Percentiles rank a stretch among this genome's conserved stretches.
Evolutionary conservation across 2,888 invertebrate species (phyloP).

Genomic region (Acrocera orbiculus): DNA sequence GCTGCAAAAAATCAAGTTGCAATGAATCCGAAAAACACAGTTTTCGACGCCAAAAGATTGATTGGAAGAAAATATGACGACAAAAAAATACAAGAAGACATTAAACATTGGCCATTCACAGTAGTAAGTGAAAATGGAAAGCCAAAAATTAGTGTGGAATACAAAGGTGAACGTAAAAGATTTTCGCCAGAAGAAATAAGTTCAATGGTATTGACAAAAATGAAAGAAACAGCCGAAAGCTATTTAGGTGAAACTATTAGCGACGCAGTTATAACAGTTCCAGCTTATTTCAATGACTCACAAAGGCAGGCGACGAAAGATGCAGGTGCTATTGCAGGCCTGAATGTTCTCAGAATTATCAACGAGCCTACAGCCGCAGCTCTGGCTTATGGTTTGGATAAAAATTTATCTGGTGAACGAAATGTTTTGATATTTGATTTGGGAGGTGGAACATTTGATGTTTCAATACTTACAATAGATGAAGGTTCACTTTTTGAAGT

Average conservation of each 20-base stretch:
- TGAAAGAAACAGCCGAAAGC: conserved; percentile 85
- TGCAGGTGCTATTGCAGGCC: conserved; percentile 56
- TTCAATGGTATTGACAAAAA: conserved; percentile 82
- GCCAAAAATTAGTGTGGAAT: conserved; percentile 66
- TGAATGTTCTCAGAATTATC: conserved; percentile 67
- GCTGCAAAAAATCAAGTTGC: conserved; percentile 72
- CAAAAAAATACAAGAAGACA: conserved; percentile 76
- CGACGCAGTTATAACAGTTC: conserved; percentile 80
- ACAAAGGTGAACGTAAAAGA: conserved; percentile 73
- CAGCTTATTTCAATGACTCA: conserved; percentile 81
- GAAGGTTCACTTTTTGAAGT: conserved; percentile 49
- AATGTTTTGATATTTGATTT: conserved; percentile 49
- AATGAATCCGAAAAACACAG: conserved; percentile 77
- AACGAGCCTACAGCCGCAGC: conserved; percentile 67
- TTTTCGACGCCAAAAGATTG: conserved; percentile 85
- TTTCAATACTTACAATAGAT: conserved; percentile 53
- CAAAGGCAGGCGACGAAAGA: conserved; percentile 81
- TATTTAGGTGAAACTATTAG: conserved; percentile 68
- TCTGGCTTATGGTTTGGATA: conserved; percentile 52
- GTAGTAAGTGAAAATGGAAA: conserved; percentile 63
- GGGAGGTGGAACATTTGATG: conserved; percentile 44
- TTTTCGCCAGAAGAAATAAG: conserved; percentile 86
- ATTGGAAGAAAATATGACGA: conserved; percentile 85
- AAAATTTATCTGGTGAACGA: conserved; percentile 44
- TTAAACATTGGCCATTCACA: conserved; percentile 89